Conservation (phyloP, 2,888 invertebrate species). For the Drosophila subquinaria region DNA sequence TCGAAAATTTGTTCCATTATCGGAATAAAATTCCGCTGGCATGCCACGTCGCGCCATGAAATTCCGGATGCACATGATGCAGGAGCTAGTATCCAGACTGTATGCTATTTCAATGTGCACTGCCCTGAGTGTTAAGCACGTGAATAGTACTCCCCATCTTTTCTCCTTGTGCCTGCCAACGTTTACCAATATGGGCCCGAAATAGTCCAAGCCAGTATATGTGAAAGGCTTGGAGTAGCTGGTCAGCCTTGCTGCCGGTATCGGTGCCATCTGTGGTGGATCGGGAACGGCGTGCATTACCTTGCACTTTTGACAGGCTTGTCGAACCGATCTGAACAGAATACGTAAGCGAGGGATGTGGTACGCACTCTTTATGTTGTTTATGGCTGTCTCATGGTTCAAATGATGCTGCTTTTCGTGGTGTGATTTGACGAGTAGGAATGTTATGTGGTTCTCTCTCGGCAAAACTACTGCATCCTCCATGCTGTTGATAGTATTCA, state of each 20-base stretch:
- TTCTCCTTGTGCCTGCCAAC: not conserved
- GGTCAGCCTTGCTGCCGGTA: not conserved
- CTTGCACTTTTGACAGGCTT: conserved; percentile 1
- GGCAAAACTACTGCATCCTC: not conserved
- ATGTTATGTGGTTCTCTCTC: not conserved
- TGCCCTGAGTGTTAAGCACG: not conserved
- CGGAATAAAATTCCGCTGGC: not conserved
- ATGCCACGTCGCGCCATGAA: not conserved
- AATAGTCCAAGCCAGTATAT: not conserved
- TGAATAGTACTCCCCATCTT: not conserved
- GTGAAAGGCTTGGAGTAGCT: not conserved
- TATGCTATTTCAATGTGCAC: not conserved
- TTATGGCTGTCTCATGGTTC: not conserved
- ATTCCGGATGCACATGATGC: not conserved
- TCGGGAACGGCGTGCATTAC: not conserved
- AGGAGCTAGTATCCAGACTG: not conserved
- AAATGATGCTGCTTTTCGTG: not conserved
- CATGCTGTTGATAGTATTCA: not conserved
- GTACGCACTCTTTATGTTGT: not conserved
- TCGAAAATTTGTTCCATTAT: not conserved
- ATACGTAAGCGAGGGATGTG: not conserved
- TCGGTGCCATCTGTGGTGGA: not conserved
- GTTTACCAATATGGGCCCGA: not conserved
- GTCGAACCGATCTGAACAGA: not conserved
- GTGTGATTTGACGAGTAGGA: not conserved